Percentiles rank a stretch among this genome's conserved stretches.
phyloP scores from a whole-genome alignment of 2,797 vertebrate genomes.

The Chelmon rostratus region DNA sequence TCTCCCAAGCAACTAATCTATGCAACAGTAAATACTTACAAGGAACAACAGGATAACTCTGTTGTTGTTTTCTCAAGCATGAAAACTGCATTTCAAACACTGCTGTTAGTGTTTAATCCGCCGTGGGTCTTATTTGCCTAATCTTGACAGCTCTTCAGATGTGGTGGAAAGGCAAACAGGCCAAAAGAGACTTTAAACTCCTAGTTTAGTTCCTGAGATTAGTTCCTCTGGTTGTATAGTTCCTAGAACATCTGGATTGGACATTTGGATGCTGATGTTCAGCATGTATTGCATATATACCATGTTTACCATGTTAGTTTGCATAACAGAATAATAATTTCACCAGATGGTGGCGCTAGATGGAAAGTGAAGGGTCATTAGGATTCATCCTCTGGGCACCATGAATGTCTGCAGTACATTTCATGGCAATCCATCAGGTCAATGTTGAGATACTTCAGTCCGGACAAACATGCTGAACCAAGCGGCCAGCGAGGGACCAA shows the following conservation, averaged over 20 bases:
- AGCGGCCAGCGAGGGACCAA: background rate
- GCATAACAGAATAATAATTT: too few species aligned
- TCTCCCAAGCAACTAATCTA: slow-evolving; percentile 9
- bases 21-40: background rate
- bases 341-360: too few species aligned
- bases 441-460: background rate
- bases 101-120: background rate
- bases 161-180: background rate
- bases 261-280: background rate
- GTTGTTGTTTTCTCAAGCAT: background rate
- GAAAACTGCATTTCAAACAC: background rate
- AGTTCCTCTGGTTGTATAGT: background rate
- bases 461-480: background rate
- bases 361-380: background rate
- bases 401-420: background rate
- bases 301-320: background rate
- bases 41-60: background rate
- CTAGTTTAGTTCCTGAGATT: background rate
- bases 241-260: background rate
- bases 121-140: background rate
- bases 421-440: background rate
- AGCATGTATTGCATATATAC: background rate
- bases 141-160: background rate
- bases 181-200: background rate
- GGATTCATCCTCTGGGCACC: too few species aligned